phyloP scores from a whole-genome alignment of 2,888 invertebrate genomes.

The Brachyptera putata region DNA sequence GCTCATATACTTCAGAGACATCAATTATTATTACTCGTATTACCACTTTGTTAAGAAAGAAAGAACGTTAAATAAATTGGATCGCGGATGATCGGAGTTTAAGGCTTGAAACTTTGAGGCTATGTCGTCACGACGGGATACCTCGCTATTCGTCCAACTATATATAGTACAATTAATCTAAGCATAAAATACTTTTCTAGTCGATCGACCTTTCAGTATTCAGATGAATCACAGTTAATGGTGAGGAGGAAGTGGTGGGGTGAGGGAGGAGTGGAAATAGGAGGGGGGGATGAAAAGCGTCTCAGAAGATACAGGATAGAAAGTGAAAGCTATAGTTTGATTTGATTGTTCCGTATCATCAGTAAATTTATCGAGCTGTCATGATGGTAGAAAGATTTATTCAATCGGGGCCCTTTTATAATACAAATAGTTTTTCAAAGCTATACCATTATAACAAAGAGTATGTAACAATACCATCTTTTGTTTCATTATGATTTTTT shows the following conservation, averaged over 20 bases:
- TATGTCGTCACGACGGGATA: not conserved
- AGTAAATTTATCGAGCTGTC: slow-evolving; percentile 19
- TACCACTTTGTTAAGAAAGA: not conserved
- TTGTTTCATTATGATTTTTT: slow-evolving; percentile 1
- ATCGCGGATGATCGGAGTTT: too few relatives aligned
- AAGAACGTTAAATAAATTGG: too few relatives aligned
- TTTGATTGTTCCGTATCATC: not conserved
- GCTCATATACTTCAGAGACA: not conserved
- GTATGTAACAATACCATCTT: slow-evolving; percentile 1
- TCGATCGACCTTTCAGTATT: too few relatives aligned
- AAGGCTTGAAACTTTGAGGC: not conserved
- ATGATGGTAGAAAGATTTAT: slow-evolving; percentile 11
- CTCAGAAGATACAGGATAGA: not conserved
- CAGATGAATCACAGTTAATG: too few relatives aligned
- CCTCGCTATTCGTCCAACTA: not conserved
- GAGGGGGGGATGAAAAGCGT: not conserved
- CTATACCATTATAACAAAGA: not conserved
- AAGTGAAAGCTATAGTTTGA: not conserved
- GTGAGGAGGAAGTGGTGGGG: too few relatives aligned
- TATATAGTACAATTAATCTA: not conserved
- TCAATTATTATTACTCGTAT: not conserved
- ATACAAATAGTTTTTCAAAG: not conserved
- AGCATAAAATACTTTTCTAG: too few relatives aligned
- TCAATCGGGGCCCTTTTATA: not conserved
- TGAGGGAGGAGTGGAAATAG: too few relatives aligned